A percentile compares a stretch with the other conserved stretches of the same genome.
Conservation (phyloP, 2,888 invertebrate genomes). For the Standfussiana lucernea region DNA sequence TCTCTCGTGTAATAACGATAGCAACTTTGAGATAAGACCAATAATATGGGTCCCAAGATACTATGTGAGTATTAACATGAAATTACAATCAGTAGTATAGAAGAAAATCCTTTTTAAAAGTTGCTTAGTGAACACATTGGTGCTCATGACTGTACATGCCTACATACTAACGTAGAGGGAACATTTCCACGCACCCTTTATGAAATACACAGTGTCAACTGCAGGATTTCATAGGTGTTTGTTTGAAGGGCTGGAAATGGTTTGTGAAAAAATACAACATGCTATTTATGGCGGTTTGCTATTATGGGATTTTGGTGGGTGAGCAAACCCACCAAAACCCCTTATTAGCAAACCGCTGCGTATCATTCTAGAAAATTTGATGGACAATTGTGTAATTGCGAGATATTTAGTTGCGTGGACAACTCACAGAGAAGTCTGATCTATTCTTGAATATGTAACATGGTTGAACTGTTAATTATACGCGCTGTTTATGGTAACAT, state of each 20-base stretch:
- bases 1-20: not conserved
- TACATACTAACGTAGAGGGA: conserved; percentile 1
- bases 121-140: not conserved
- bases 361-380: not conserved
- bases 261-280: conserved; percentile 20
- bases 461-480: not conserved
- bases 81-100: not conserved
- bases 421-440: not conserved
- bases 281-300: not conserved
- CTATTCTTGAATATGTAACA: not conserved
- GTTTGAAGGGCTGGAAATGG: conserved; percentile 22
- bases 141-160: not conserved
- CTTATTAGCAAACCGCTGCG: too few relatives aligned
- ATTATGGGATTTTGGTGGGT: not conserved
- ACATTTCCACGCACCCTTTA: conserved; percentile 45
- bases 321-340: too few relatives aligned
- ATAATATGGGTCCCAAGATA: not conserved
- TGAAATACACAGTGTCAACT: conserved; percentile 42
- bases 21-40: not conserved
- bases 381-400: not conserved
- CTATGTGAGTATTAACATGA: not conserved
- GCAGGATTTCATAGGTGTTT: conserved; percentile 31
- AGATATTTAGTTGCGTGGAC: not conserved
- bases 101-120: not conserved
- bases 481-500: not conserved